phyloP scores from a whole-genome alignment of 2,888 invertebrate genomes.

The Microctonus aethiopoides region DNA sequence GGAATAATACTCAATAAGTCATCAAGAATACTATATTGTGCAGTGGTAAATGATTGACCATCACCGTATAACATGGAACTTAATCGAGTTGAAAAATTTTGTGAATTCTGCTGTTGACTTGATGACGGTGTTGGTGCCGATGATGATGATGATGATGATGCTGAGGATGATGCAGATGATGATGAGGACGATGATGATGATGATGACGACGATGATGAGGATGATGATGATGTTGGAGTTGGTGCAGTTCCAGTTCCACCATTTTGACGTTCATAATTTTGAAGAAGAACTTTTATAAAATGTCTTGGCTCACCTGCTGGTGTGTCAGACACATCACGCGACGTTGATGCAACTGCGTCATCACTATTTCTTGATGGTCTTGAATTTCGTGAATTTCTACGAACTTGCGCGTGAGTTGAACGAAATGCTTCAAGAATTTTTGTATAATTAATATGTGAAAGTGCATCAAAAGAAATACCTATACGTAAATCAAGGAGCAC shows the following conservation, averaged over 20 bases:
- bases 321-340: conserved; percentile 1
- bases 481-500: not conserved
- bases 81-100: conserved; percentile 1
- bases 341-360: conserved; percentile 15
- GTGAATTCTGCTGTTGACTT: not conserved
- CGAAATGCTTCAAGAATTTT: not conserved
- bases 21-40: conserved; percentile 13
- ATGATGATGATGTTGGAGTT: too few species aligned
- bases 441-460: not conserved
- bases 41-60: not conserved
- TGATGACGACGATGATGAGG: not conserved
- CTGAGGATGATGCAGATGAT: not conserved
- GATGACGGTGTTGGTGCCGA: not conserved
- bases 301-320: not conserved
- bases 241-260: conserved; percentile 38
- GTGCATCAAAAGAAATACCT: not conserved
- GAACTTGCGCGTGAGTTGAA: not conserved
- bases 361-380: conserved; percentile 2
- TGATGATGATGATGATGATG: not conserved
- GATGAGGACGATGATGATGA: not conserved
- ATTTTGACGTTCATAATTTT: conserved; percentile 50
- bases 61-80: conserved; percentile 1
- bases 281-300: conserved; percentile 49
- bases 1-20: conserved; percentile 45
- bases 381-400: not conserved